Conservation (phyloP, 2,888 invertebrate genomes). For the Neoscelio sp. region DNA sequence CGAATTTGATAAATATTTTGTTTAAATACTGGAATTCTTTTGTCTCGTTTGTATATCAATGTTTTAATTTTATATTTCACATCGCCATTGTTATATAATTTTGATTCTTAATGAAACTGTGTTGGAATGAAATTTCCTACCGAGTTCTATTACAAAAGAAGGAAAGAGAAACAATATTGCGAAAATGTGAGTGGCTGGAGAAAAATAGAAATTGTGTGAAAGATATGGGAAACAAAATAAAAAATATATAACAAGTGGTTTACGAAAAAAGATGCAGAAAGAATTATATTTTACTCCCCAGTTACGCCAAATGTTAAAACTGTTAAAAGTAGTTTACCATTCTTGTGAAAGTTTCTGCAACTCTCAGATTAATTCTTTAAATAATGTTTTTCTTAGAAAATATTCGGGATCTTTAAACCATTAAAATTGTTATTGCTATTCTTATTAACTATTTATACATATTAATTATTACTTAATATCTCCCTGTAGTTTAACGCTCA, state of each 20-base stretch:
- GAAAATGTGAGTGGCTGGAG: constrained; percentile 26
- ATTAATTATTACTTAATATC: constrained; percentile 18
- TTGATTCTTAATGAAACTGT: no score
- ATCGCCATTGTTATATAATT: no score
- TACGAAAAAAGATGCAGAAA: background rate
- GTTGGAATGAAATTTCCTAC: constrained; percentile 41
- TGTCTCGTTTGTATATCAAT: no score
- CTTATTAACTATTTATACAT: no score
- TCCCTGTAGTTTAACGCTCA: constrained; percentile 6
- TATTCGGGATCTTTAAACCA: background rate
- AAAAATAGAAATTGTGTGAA: constrained; percentile 4
- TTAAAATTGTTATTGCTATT: no score
- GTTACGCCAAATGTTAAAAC: constrained; percentile 36
- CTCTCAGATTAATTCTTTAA: constrained; percentile 25
- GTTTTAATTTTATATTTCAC: no score
- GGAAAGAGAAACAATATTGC: constrained; percentile 14
- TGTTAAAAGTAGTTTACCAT: constrained; percentile 22
- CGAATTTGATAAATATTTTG: no score
- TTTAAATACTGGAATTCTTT: no score
- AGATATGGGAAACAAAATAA: constrained; percentile 14
- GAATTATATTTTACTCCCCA: constrained; percentile 7
- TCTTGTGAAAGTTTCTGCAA: constrained; percentile 5
- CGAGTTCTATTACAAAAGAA: background rate
- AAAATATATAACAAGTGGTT: constrained; percentile 8
- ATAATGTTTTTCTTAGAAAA: constrained; percentile 1